A percentile compares a stretch with the other conserved stretches of the same genome.
Conservation (phyloP, 2,797 vertebrate species). For the Erithacus rubecula region DNA sequence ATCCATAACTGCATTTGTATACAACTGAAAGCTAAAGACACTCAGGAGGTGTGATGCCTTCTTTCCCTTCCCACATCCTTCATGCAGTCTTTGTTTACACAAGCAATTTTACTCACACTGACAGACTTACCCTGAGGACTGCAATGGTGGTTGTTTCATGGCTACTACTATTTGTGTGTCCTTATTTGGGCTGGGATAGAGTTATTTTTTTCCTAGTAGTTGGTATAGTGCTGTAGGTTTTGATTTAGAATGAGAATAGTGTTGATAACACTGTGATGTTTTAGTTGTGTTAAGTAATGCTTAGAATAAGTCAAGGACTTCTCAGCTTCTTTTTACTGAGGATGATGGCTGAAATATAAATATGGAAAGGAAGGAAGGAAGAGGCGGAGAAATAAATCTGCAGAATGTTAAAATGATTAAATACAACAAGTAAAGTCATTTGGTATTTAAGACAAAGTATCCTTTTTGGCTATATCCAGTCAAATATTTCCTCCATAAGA, state of each 20-base stretch:
- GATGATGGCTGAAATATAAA: not conserved
- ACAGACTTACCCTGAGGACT: not conserved
- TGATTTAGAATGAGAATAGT: not conserved
- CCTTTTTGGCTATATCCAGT: not conserved
- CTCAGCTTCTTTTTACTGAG: not conserved
- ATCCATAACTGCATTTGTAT: too few species aligned
- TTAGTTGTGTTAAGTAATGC: not conserved
- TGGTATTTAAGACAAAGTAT: not conserved
- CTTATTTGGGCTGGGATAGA: not conserved
- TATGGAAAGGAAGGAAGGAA: not conserved
- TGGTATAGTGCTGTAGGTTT: not conserved
- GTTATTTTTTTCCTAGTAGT: not conserved
- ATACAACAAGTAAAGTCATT: not conserved
- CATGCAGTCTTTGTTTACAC: accelerated
- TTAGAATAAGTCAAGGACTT: not conserved
- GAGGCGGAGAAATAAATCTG: not conserved
- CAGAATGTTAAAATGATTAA: not conserved
- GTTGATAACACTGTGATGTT: not conserved
- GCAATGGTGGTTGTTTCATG: not conserved
- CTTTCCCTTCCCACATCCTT: not conserved
- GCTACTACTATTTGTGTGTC: accelerated
- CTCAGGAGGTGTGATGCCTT: not conserved
- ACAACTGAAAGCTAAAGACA: too few species aligned
- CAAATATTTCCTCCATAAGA: not conserved
- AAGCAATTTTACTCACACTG: not conserved